These are phyloP conservation scores for Macroglossus sobrinus DNA, from an alignment of 2,113 vertebrate genomes.

Conservation along the genomic window DNA sequence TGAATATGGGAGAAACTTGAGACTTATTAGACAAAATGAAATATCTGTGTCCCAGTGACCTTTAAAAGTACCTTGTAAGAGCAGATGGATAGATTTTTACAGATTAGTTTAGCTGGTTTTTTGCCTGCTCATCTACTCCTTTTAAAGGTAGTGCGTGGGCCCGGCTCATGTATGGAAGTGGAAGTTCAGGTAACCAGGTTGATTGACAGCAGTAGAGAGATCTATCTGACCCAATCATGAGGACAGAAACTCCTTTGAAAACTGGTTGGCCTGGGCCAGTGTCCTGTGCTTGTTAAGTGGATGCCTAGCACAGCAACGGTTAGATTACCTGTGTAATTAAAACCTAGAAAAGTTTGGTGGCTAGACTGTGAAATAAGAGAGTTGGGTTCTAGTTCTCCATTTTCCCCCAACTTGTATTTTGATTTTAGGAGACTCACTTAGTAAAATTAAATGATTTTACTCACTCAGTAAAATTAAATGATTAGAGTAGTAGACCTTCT, in stretches of 20 bases:
- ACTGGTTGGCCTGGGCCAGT: background rate
- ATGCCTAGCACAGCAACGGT: background rate
- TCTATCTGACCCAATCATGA: background rate
- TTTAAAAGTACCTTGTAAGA: conserved; percentile 49
- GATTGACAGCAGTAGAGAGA: background rate
- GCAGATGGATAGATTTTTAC: conserved; percentile 52
- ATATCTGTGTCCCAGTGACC: conserved; percentile 40
- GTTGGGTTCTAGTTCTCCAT: background rate
- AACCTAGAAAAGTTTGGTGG: background rate
- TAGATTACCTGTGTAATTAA: background rate
- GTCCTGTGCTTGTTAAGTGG: background rate
- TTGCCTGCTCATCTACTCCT: background rate
- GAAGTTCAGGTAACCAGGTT: background rate
- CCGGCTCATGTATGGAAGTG: background rate
- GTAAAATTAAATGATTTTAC: background rate
- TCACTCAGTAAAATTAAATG: background rate
- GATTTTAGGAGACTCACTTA: background rate
- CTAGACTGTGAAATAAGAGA: background rate
- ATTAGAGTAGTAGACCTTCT: background rate
- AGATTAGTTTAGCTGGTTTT: conserved; percentile 33
- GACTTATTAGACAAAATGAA: conserved; percentile 41
- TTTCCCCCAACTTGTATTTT: background rate
- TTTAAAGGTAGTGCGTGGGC: conserved; percentile 38
- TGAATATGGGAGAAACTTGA: conserved; percentile 44
- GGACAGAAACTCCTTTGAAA: conserved; percentile 30